Evolutionary conservation across 2,888 invertebrate species (phyloP).

Genomic region (Lapara coniferarum): DNA sequence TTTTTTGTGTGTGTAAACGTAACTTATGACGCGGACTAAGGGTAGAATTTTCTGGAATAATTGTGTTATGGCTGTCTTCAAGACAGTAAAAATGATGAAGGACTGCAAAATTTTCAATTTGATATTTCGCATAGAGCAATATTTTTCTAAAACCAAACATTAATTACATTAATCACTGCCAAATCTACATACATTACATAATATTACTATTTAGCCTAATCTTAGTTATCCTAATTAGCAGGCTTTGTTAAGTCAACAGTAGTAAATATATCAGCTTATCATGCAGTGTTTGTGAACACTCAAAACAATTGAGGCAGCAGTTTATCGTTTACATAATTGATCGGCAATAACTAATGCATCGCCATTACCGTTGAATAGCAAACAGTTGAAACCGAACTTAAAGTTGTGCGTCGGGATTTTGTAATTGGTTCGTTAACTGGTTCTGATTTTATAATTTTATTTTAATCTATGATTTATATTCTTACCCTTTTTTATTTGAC

Average conservation of each 20-base stretch:
- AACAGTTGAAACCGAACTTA: not conserved
- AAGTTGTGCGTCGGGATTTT: conserved; percentile 10
- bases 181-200: not conserved
- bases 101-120: too few relatives aligned
- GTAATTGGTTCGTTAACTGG: not conserved
- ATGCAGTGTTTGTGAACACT: conserved; percentile 10
- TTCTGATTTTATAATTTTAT: not conserved
- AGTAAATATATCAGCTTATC: conserved; percentile 20
- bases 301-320: conserved; percentile 18
- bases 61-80: not conserved
- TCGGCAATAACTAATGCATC: conserved; percentile 8
- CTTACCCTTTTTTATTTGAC: not conserved
- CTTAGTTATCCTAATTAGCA: conserved; percentile 14
- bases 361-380: not conserved
- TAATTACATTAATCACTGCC: not conserved
- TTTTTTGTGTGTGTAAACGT: not conserved
- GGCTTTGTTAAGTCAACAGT: conserved; percentile 3
- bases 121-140: too few relatives aligned
- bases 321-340: conserved; percentile 20
- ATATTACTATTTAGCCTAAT: not conserved
- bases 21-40: not conserved
- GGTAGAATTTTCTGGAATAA: not conserved
- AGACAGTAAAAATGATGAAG: too few relatives aligned
- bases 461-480: not conserved
- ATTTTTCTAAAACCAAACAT: too few relatives aligned